phyloP scores from a whole-genome alignment of 2,797 vertebrate genomes.

The Pangasius djambal region DNA sequence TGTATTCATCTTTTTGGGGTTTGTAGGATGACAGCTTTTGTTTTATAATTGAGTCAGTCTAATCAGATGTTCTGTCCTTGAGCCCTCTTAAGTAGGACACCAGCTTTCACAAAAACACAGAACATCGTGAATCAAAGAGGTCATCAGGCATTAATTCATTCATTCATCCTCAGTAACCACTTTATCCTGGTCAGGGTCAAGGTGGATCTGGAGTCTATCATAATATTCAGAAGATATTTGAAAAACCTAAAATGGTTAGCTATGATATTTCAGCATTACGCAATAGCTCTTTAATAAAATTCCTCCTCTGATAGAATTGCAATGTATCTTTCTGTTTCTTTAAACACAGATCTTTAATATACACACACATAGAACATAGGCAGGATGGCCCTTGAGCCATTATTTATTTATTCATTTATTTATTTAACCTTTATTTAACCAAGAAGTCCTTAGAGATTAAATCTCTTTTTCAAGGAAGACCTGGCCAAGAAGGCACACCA shows the following conservation, averaged over 20 bases:
- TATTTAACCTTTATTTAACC: too few relatives aligned
- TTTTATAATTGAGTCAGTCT: conserved; percentile 23
- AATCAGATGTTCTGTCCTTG: background rate
- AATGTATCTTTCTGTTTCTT: background rate
- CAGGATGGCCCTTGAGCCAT: background rate
- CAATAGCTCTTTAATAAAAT: background rate
- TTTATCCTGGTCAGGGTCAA: background rate
- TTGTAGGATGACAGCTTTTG: conserved; percentile 8
- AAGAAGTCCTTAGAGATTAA: too few relatives aligned
- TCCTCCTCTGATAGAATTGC: background rate
- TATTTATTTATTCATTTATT: too few relatives aligned
- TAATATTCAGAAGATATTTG: background rate
- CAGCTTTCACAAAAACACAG: conserved; percentile 3
- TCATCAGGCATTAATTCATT: background rate
- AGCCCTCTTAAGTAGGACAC: background rate
- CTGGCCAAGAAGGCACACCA: too few relatives aligned
- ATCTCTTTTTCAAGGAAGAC: too few relatives aligned
- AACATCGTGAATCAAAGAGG: background rate
- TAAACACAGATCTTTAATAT: background rate
- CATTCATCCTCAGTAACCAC: background rate
- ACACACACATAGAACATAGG: background rate
- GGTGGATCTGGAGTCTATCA: background rate
- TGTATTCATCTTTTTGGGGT: background rate
- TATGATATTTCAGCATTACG: background rate
- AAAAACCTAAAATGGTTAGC: background rate